Percentiles rank a stretch among this genome's conserved stretches.
Evolutionary conservation across 1,140 invertebrate species (phyloP).

Genomic region (Oryzaephilus surinamensis): DNA sequence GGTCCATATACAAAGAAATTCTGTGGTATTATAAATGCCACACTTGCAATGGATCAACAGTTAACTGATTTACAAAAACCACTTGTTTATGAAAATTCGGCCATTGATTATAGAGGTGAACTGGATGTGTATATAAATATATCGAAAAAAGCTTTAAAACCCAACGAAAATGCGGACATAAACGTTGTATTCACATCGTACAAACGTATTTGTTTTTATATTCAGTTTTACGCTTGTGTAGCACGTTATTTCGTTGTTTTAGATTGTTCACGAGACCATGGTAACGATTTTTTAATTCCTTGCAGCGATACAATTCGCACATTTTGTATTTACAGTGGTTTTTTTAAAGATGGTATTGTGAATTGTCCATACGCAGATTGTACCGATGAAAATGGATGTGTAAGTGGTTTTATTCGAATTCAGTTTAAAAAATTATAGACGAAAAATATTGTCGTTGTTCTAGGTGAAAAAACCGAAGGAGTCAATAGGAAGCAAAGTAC

Average conservation of each 20-base stretch:
- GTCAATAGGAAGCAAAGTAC: conserved; percentile 13
- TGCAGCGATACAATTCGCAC: conserved; percentile 5
- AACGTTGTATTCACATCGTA: conserved; percentile 16
- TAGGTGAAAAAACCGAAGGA: too few species aligned
- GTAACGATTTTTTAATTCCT: conserved; percentile 4
- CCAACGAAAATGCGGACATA: conserved; percentile 10
- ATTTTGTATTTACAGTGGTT: conserved; percentile 15
- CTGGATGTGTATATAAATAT: conserved; percentile 11
- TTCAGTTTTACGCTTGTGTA: not conserved
- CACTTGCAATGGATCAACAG: conserved; percentile 11
- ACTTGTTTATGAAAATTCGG: conserved; percentile 7
- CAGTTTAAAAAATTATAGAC: not conserved
- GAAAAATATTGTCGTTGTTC: too few species aligned
- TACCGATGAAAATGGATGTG: conserved; percentile 15
- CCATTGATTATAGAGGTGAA: conserved; percentile 9
- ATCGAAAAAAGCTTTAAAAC: conserved; percentile 4
- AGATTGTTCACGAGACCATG: not conserved
- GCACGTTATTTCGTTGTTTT: not conserved
- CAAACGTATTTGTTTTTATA: conserved; percentile 8
- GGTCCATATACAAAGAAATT: conserved; percentile 10
- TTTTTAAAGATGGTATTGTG: conserved; percentile 14
- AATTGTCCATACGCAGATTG: conserved; percentile 19
- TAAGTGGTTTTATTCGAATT: not conserved
- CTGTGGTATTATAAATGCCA: conserved; percentile 12
- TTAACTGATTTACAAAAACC: not conserved